These are phyloP conservation scores for Drosophila testacea DNA, from an alignment of 2,888 invertebrate genomes.

Conservation along the genomic window DNA sequence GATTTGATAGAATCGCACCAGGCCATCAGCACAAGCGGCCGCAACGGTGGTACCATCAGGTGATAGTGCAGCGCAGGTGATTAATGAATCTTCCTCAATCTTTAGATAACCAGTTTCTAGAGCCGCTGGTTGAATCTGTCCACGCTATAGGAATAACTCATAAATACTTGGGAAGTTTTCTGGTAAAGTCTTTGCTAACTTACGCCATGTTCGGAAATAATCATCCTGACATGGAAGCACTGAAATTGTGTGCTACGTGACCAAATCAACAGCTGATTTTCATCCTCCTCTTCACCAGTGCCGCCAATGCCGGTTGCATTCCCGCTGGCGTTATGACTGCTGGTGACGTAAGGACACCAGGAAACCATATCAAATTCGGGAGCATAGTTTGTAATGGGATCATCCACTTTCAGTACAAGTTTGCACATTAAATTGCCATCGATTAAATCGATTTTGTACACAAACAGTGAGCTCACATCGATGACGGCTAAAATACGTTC, in stretches of 20 bases:
- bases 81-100: conserved; percentile 87
- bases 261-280: conserved; percentile 92
- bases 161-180: neutral
- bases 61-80: conserved; percentile 95
- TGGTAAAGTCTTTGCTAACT: conserved; percentile 36
- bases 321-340: conserved; percentile 21
- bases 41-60: conserved; percentile 98
- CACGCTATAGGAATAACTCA: conserved; percentile 64
- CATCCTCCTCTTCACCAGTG: conserved; percentile 88
- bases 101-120: conserved; percentile 83
- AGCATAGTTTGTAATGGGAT: conserved; percentile 83
- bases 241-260: conserved; percentile 89
- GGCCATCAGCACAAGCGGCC: conserved; percentile 94
- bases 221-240: conserved; percentile 83
- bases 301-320: conserved; percentile 37
- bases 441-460: conserved; percentile 90
- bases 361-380: conserved; percentile 90
- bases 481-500: conserved; percentile 94
- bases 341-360: conserved; percentile 93
- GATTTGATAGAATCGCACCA: conserved; percentile 96
- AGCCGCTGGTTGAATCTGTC: conserved; percentile 74
- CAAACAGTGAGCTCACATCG: conserved; percentile 93
- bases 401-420: conserved; percentile 85
- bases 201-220: conserved; percentile 82
- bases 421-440: conserved; percentile 87